Conservation (phyloP, 2,888 invertebrate genomes). For the Eupithecia vulgata region DNA sequence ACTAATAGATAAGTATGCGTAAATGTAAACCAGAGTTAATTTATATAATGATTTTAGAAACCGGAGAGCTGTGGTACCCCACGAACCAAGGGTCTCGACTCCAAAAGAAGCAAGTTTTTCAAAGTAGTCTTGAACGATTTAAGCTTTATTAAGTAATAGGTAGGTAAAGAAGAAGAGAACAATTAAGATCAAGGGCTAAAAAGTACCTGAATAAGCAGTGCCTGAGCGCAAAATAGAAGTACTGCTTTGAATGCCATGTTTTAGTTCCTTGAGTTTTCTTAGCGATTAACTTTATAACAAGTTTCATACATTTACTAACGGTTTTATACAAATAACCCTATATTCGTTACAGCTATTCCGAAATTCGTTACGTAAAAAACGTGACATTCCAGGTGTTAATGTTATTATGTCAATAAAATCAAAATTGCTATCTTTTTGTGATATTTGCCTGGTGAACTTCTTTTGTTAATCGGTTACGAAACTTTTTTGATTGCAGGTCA, state of each 20-base stretch:
- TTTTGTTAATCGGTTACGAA: not conserved
- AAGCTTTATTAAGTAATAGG: too few species aligned
- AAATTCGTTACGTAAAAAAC: not conserved
- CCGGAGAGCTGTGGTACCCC: too few species aligned
- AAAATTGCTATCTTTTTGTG: slow-evolving; percentile 7
- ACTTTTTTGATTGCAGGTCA: not conserved
- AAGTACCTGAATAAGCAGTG: not conserved
- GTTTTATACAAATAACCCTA: not conserved
- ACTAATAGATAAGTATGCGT: too few species aligned
- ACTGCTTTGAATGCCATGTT: slow-evolving; percentile 3
- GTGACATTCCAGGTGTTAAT: not conserved
- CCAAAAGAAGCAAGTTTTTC: too few species aligned
- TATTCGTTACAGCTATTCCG: not conserved
- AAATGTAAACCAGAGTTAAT: too few species aligned
- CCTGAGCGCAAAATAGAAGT: not conserved
- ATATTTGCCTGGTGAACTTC: slow-evolving; percentile 6
- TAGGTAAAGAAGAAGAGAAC: not conserved
- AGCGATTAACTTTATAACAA: not conserved
- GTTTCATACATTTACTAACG: not conserved
- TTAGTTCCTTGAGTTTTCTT: not conserved
- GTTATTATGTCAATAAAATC: not conserved
- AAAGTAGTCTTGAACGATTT: too few species aligned
- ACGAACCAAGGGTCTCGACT: too few species aligned
- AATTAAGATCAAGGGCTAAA: not conserved
- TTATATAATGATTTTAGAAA: too few species aligned